phyloP scores from a whole-genome alignment of 2,797 vertebrate species.

The Myripristis murdjan region DNA sequence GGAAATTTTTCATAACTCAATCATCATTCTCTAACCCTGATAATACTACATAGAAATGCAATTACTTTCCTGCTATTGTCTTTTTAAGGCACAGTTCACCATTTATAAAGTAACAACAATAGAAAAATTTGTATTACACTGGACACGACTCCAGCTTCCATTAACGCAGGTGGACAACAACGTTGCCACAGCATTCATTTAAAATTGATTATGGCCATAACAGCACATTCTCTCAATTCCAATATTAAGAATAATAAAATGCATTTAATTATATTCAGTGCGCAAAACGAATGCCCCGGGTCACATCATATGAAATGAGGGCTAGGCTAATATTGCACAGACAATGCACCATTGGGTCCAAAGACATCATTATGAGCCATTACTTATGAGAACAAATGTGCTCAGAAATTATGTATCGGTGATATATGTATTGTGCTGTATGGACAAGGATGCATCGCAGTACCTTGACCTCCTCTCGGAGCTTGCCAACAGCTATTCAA shows the following conservation, averaged over 20 bases:
- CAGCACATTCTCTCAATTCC: slow-evolving; percentile 61
- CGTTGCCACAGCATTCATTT: slow-evolving; percentile 49
- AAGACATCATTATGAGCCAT: slow-evolving; percentile 61
- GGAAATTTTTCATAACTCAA: too few relatives aligned
- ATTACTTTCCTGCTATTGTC: slow-evolving; percentile 37
- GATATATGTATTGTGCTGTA: slow-evolving; percentile 61
- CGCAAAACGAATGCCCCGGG: slow-evolving; percentile 65
- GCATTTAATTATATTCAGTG: slow-evolving; percentile 59
- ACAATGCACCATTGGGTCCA: slow-evolving; percentile 67
- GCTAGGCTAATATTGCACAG: slow-evolving; percentile 43
- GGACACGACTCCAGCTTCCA: slow-evolving; percentile 14
- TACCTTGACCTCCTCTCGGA: slow-evolving; percentile 73
- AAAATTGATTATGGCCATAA: slow-evolving; percentile 51
- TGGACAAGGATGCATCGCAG: slow-evolving; percentile 69
- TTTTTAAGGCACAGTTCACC: slow-evolving; percentile 27
- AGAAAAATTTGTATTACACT: slow-evolving; percentile 31
- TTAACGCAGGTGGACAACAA: slow-evolving; percentile 44
- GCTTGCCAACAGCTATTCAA: slow-evolving; percentile 74
- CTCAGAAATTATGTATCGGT: slow-evolving; percentile 64
- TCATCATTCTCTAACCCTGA: not conserved
- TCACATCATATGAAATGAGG: slow-evolving; percentile 67
- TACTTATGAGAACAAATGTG: slow-evolving; percentile 69
- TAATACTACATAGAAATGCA: slow-evolving; percentile 20
- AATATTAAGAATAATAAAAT: slow-evolving; percentile 65
- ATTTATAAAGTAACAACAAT: slow-evolving; percentile 27